Conservation (phyloP, 2,888 invertebrate species). For the Crossocerus cetratus region DNA sequence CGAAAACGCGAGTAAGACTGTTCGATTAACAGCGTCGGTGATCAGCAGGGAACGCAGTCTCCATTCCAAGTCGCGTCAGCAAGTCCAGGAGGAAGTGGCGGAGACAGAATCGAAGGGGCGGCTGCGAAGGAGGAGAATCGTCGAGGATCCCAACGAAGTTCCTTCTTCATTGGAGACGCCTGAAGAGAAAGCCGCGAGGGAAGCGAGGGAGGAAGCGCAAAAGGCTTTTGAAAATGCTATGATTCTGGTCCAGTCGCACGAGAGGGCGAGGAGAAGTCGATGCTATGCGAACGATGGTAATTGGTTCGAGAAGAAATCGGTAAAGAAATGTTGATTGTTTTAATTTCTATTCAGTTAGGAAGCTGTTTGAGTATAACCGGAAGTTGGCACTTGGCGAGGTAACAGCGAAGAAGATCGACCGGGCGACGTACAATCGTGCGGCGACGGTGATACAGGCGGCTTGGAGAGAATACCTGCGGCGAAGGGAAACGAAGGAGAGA, state of each 20-base stretch:
- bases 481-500: conserved; percentile 75
- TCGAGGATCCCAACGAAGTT: not conserved
- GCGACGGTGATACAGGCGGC: conserved; percentile 74
- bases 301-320: not conserved
- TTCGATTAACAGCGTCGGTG: too few species aligned
- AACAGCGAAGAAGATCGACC: conserved; percentile 37
- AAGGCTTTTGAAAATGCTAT: conserved; percentile 45
- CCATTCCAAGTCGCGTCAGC: too few species aligned
- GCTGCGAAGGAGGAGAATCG: conserved; percentile 10
- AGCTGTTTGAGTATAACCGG: conserved; percentile 43
- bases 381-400: conserved; percentile 46
- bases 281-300: conserved; percentile 48
- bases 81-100: not conserved
- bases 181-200: conserved; percentile 47
- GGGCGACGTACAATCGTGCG: conserved; percentile 54
- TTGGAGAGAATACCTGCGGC: conserved; percentile 77
- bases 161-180: conserved; percentile 25
- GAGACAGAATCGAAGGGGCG: not conserved
- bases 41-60: too few species aligned
- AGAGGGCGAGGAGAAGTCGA: conserved; percentile 65
- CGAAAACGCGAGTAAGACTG: conserved; percentile 39
- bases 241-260: conserved; percentile 64
- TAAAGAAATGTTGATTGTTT: too few species aligned
- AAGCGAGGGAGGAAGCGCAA: conserved; percentile 30
- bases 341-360: conserved; percentile 47